Evolutionary conservation across 2,888 invertebrate species (phyloP), one percentile per base, ranked within the genome.

Genomic region (Mechanitis mazaeus): DNA sequence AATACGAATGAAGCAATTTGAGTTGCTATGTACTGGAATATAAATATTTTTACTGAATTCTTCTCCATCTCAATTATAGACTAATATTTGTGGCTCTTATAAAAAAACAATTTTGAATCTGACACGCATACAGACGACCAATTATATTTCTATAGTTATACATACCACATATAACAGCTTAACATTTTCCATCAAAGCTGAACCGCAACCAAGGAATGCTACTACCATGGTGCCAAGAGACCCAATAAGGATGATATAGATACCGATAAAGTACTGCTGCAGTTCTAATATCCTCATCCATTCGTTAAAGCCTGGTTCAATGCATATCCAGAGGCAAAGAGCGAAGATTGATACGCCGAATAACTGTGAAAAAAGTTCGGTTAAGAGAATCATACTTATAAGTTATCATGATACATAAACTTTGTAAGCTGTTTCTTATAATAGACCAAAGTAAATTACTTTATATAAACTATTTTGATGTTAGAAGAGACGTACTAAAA

Each of bases 281-380:
- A 97, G 93, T 63, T 94, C 91, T 65, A 97, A 83, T 64, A 94
- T 93, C 55, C 91, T 91, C 70, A 97, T 93, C 95, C 95, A 97
- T 73, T 96, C 95, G 74, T 94, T 94, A 76, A 97, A 94, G 3
- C 94, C 95, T 0, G 94, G 93, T 74, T 97, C 96, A 60, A 95
- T 91, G 71, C 94, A 92, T 69, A 96, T 91, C 96, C 96, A 97
- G 59, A 97, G 87, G 64, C 95, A 94, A 11, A 97, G 84, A 0
- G 94, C 94, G 75, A 96, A 95, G 71, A 96, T 90, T 9, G 94
- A 91, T 0, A 94, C 92, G n/a, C 95, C 96, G 66, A 96, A 91
- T 73, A 96, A 91, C 95, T 95, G 91, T 53, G 91, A 91, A 64
- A 60, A 55, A 65, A 57, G 61, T 7, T 42, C 1, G 6, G 7